Conservation (phyloP, 2,113 vertebrate genomes). For the Oriolus oriolus region DNA sequence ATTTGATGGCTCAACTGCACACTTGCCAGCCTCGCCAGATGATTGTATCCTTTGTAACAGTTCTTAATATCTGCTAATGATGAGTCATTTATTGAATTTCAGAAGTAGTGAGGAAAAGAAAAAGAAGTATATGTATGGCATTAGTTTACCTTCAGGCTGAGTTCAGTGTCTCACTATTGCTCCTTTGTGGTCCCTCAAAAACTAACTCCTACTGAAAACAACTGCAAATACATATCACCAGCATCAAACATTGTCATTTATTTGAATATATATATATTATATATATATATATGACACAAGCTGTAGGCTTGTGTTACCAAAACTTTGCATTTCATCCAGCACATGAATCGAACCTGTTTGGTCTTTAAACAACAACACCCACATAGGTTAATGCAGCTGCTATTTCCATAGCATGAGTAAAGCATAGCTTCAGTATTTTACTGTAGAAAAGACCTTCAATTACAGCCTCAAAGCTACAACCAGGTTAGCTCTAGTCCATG, state of each 20-base stretch:
- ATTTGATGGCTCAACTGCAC: neutral
- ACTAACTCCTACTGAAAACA: neutral
- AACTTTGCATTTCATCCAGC: neutral
- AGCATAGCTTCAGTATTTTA: neutral
- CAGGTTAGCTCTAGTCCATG: accelerated
- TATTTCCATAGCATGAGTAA: neutral
- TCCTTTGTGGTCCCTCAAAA: neutral
- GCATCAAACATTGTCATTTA: neutral
- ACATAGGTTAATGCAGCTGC: neutral
- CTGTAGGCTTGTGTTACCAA: neutral
- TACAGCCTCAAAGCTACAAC: neutral
- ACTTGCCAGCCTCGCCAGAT: neutral
- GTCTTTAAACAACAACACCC: neutral
- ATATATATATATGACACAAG: neutral
- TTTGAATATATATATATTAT: neutral
- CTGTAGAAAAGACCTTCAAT: neutral
- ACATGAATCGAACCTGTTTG: neutral
- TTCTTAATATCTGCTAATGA: neutral
- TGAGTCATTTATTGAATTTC: neutral
- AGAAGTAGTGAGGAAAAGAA: neutral
- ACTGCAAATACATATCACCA: neutral
- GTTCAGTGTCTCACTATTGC: neutral
- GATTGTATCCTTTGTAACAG: neutral
- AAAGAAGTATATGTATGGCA: neutral
- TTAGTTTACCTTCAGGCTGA: neutral